Base-by-base conservation (phyloP, 1,140 invertebrate species). In the Akabosia matsudoensis region DNA sequence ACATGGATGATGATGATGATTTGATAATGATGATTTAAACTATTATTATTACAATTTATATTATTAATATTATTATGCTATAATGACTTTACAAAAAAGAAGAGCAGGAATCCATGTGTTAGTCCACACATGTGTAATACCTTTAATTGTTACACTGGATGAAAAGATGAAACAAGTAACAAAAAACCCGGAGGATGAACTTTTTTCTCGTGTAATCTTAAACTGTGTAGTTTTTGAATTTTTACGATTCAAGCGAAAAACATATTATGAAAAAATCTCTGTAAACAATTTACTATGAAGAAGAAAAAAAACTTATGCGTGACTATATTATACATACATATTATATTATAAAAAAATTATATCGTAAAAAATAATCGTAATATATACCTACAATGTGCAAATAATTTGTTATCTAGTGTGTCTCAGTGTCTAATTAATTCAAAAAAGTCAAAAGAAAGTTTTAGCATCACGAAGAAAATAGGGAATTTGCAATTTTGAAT, bases 361-460 rank as follows among this genome's bases (percentile, higher is more conserved):
- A 56, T 56, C 54, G 54, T 56, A 56, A 16, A n/a, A n/a, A 56
- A 56, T 56, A 56, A 45, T 45, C 37, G 37, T 45, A 45, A 45
- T 45, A 45, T 45, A 45, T 45, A 45, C 37, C 37, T 45, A 45
- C 37, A 45, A 56, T 56, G 54, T 56, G 54, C 54, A 56, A 16
- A 56, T 56, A 56, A 56, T 56, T 45, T 56, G 54, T 56, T 56
- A 56, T 56, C 10, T 56, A 56, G 54, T 56, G n/a, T n/a, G 54
- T 56, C 37, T 45, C 54, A 56, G 54, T 56, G 54, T 56, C 24
- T 45, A 45, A 45, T 45, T 45, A 45, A n/a, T n/a, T n/a, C n/a
- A n/a, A n/a, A n/a, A n/a, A n/a, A n/a, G n/a, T n/a, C n/a, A n/a
- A n/a, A n/a, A n/a, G n/a, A n/a, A n/a, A n/a, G n/a, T n/a, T n/a